phyloP scores from a whole-genome alignment of 2,797 vertebrate genomes.

The Varecia variegata region DNA sequence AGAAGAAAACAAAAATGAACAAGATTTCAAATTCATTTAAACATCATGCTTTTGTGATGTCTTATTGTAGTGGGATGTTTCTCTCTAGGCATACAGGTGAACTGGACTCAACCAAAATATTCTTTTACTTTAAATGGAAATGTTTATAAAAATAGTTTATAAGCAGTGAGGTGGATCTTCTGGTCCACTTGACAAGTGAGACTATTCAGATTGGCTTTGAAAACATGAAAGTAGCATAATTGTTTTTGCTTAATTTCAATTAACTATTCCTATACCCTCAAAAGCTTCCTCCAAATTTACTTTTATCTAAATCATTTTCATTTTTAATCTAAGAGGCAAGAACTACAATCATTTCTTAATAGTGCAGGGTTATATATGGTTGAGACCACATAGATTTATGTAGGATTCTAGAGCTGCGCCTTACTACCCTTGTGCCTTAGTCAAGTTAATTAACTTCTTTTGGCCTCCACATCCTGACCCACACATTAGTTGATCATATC shows the following conservation, averaged over 20 bases:
- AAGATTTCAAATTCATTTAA: background rate
- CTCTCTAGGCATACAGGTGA: background rate
- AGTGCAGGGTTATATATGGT: background rate
- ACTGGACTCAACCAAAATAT: background rate
- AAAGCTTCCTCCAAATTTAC: slow-evolving; percentile 8
- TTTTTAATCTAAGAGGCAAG: background rate
- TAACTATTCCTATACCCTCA: background rate
- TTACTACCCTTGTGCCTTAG: background rate
- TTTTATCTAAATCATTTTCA: background rate
- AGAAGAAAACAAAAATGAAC: background rate
- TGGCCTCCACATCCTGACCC: background rate
- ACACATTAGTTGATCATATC: background rate
- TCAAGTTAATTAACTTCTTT: background rate
- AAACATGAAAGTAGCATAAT: background rate
- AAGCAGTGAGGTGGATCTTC: background rate
- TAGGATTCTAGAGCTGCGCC: background rate
- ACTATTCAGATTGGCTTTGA: background rate
- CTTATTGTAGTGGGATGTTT: background rate
- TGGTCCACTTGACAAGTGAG: background rate
- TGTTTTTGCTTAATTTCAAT: background rate
- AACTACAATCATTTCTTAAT: background rate
- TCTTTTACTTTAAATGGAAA: background rate
- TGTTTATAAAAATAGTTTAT: background rate
- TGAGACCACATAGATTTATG: background rate
- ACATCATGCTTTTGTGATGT: background rate